Evolutionary conservation across 2,797 vertebrate species (phyloP), one percentile per base, ranked within the genome.

Genomic region (Brachyalestes nurse): DNA sequence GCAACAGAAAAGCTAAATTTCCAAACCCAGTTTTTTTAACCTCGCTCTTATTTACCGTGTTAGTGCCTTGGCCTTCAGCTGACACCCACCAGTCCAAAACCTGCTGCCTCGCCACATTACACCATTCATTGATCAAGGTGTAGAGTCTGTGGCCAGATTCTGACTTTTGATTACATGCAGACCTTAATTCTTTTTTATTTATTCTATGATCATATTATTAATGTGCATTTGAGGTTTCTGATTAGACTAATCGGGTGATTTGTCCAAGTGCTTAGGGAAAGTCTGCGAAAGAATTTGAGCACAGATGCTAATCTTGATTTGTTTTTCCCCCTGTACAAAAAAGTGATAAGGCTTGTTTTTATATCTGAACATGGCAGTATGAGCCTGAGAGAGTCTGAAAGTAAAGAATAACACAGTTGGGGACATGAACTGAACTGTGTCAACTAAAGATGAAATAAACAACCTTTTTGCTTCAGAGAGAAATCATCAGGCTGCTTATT

Each of bases 371-470:
- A 62, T 62, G 60, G 60, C 60, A 62, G 9, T 40, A 45, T 19
- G 65, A 69, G 65, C 40, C n/a, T 67, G 34, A 66, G 55, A 57
- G 57, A 0, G 34, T 34, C 16, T 34, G 28, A 69, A 34, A 79
- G 21, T 6, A 45, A 72, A 82, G 73, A 49, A 60, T 51, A 85
- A 25, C 80, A 74, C 73, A 86, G 83, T 87, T 62, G 65, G 10
- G 47, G 4, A 38, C 8, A 10, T 34, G 34, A 34, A 34, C 34
- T 72, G 70, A 57, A 28, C 57, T 45, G 82, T 76, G 28, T 28
- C 42, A 73, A 34, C 62, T 69, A 0, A 64, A 9, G 42, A 71
- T 34, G 42, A 77, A 77, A 84, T 84, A 82, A 84, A 61, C 70
- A 84, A 4, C 75, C 25, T 23, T 61, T 10, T 55, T 13, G 49